These are phyloP conservation scores for Indicator maculatus DNA, from an alignment of 2,113 vertebrate genomes.

Conservation along the genomic window DNA sequence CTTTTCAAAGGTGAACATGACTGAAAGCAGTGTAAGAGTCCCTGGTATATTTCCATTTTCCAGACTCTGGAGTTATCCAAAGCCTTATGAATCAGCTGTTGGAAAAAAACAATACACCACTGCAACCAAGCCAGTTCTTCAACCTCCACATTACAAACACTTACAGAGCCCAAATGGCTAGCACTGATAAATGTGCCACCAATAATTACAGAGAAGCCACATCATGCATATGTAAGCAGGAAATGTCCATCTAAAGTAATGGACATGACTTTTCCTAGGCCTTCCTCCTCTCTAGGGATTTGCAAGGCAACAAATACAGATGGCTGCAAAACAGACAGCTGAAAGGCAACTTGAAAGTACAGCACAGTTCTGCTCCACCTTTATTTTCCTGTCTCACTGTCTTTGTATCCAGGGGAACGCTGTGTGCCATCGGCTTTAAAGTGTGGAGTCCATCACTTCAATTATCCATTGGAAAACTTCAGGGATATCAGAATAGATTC, in stretches of 20 bases:
- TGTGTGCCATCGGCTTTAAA: fast-evolving
- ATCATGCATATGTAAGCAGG: fast-evolving
- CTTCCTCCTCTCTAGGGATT: neutral
- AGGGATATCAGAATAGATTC: neutral
- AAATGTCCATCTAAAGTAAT: neutral
- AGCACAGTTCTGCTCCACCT: neutral
- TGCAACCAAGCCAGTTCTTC: neutral
- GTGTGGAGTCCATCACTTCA: fast-evolving
- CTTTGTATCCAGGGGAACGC: neutral
- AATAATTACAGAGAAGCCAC: neutral
- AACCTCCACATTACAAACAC: neutral
- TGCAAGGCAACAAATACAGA: neutral
- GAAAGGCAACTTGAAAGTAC: neutral
- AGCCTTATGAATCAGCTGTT: neutral
- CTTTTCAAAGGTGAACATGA: neutral
- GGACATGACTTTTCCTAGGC: neutral
- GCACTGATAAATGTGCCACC: neutral
- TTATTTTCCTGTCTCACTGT: neutral
- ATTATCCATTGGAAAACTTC: neutral
- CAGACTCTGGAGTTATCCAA: neutral
- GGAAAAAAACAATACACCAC: neutral
- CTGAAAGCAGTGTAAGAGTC: neutral
- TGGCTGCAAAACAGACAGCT: neutral
- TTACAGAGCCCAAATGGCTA: neutral
- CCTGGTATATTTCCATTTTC: neutral